Conservation (phyloP, 2,797 vertebrate genomes). For the Diplodus puntazzo region DNA sequence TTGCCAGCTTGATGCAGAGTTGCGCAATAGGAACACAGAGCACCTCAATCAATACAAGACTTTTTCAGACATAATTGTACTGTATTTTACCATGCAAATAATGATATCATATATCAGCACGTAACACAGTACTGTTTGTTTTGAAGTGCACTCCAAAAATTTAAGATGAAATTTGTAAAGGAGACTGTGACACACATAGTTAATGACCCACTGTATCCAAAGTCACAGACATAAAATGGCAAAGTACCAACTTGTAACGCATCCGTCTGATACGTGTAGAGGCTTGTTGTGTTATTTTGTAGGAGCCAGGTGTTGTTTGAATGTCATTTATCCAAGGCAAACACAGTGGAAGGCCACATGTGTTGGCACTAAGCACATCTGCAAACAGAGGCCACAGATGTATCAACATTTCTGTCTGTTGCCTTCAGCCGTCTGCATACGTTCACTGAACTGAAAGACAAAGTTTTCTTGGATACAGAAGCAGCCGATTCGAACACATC, state of each 20-base stretch:
- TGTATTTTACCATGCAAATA: background rate
- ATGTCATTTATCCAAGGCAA: constrained; percentile 2
- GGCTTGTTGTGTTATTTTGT: background rate
- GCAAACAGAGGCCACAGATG: background rate
- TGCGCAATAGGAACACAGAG: background rate
- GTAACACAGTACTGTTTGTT: background rate
- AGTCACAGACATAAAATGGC: background rate
- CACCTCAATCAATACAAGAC: background rate
- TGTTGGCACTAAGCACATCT: background rate
- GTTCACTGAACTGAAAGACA: constrained; percentile 8
- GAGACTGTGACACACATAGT: background rate
- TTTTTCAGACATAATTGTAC: background rate
- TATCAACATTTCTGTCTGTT: background rate
- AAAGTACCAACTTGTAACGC: background rate
- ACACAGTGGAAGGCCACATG: background rate
- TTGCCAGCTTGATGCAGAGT: background rate
- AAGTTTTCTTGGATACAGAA: background rate
- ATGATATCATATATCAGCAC: background rate
- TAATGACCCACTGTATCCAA: background rate
- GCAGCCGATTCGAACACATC: background rate
- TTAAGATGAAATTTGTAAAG: background rate
- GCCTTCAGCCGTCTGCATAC: constrained; percentile 2
- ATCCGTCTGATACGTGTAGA: background rate
- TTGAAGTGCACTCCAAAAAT: too few species aligned
- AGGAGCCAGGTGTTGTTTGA: background rate